Percentiles rank a stretch among this genome's conserved stretches.
Conservation (phyloP, 2,888 invertebrate species). For the Drosophila rubida region DNA sequence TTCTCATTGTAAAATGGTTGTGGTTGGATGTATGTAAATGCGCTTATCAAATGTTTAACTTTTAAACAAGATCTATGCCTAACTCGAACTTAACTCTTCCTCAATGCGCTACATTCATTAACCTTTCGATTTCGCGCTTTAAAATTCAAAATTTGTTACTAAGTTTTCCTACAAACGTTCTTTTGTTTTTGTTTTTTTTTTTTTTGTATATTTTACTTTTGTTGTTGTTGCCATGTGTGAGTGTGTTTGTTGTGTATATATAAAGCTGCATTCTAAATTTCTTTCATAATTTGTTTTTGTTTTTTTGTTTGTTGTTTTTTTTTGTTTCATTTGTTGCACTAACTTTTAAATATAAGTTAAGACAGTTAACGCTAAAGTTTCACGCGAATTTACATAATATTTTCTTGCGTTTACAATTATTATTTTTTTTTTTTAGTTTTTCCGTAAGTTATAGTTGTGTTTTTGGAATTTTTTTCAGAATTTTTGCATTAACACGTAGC, state of each 20-base stretch:
- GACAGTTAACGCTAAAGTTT: constrained; percentile 53
- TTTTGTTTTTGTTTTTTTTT: constrained; percentile 14
- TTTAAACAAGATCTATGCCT: constrained; percentile 52
- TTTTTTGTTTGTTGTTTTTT: constrained; percentile 20
- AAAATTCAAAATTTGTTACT: constrained; percentile 68
- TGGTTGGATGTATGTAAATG: constrained; percentile 60
- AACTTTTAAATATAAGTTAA: constrained; percentile 56
- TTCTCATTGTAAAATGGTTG: constrained; percentile 40
- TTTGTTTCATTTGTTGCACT: constrained; percentile 38
- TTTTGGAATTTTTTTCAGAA: constrained; percentile 29
- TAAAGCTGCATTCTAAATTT: constrained; percentile 63
- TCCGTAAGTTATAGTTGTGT: constrained; percentile 25
- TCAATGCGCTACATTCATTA: constrained; percentile 30
- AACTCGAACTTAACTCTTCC: constrained; percentile 35
- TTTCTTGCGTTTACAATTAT: constrained; percentile 32
- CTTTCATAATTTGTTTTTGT: constrained; percentile 34
- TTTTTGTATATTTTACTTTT: constrained; percentile 14
- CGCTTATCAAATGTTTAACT: constrained; percentile 59
- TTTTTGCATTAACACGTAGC: constrained; percentile 47
- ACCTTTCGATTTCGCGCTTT: constrained; percentile 26
- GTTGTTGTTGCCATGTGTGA: constrained; percentile 15
- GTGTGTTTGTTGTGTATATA: constrained; percentile 40
- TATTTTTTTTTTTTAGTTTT: constrained; percentile 20
- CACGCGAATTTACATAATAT: constrained; percentile 69
- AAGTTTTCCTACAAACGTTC: constrained; percentile 45